Base-by-base conservation (phyloP, 64 coral and sea anemone genomes). In the Platygyra sinensis region DNA sequence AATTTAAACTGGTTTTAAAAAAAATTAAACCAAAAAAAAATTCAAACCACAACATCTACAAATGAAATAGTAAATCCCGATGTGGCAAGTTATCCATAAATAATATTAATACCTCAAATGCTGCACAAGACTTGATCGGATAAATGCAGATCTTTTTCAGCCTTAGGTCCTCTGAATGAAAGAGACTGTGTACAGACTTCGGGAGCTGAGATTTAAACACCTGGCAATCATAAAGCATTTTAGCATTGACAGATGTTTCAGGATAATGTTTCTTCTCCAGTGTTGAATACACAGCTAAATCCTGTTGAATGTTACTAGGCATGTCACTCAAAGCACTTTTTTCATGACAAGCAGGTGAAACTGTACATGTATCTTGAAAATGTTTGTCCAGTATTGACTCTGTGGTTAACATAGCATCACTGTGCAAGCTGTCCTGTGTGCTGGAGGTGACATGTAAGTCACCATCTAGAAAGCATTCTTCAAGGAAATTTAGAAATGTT, bases 81-180 rank as follows among this genome's bases (percentile, higher is more conserved):
- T 46, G 42, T 8, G 42, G 42, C 42, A 46, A 46, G 42, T 46
- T 46, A 5, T 5, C 42, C 42, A 46, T 46, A 46, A 46, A 46
- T 46, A 46, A 46, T 46, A 78, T 38, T 24, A 78, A 1, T 87
- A 99, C 97, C 97, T 96, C 73, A 89, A 95, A 96, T 31, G 91
- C 94, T 20, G 90, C 97, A 96, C 97, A 99, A 11, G 97, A 99
- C 73, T 99, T 99, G 36, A 99, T 88, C 5, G 97, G 97, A 93
- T 91, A 99, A 63, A 99, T 49, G 72, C 72, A 99, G 42, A 99
- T 95, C 78, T 86, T 94, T 38, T 92, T 78, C 50, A 96, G 20
- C 39, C 71, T 31, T 6, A 79, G 73, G 55, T 33, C 46, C 0
- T 38, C 74, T 57, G 15, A 15, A 57, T 57, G 54, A 52, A 51